Percentiles rank a stretch among this genome's conserved stretches.
These are phyloP conservation scores for Myotis daubentonii DNA, from an alignment of 2,797 vertebrate species.

Conservation along the genomic window DNA sequence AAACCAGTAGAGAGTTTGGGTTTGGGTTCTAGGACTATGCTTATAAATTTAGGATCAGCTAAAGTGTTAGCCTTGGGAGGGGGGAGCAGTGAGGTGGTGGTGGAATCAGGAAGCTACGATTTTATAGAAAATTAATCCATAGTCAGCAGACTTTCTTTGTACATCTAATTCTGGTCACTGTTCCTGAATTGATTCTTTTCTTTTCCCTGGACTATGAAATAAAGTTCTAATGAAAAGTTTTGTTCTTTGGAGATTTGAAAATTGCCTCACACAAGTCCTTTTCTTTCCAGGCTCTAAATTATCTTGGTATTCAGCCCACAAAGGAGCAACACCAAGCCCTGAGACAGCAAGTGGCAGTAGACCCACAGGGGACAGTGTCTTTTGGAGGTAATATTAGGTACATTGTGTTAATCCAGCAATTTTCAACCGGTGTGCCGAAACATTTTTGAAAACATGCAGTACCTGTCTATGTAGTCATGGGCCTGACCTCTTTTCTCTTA, in stretches of 20 bases:
- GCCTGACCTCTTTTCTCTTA: background rate
- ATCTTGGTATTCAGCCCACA: slow-evolving; percentile 90
- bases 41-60: background rate
- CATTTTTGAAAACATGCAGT: background rate
- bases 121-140: slow-evolving; percentile 9
- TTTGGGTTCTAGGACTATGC: background rate
- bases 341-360: slow-evolving; percentile 88
- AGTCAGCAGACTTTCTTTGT: background rate
- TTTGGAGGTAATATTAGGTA: slow-evolving; percentile 89
- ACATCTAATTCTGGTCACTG: background rate
- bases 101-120: background rate
- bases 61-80: background rate
- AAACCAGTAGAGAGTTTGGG: background rate
- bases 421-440: background rate
- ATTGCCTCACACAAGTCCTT: slow-evolving; percentile 50
- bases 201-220: slow-evolving; percentile 49
- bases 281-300: slow-evolving; percentile 87
- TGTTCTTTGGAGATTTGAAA: slow-evolving; percentile 66
- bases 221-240: slow-evolving; percentile 67
- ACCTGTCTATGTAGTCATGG: background rate
- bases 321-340: slow-evolving; percentile 89
- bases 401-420: background rate
- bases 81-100: background rate
- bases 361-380: slow-evolving; percentile 89
- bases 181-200: slow-evolving; percentile 20